Conservation (phyloP, 2,888 invertebrate genomes). For the Pammene aurita region DNA sequence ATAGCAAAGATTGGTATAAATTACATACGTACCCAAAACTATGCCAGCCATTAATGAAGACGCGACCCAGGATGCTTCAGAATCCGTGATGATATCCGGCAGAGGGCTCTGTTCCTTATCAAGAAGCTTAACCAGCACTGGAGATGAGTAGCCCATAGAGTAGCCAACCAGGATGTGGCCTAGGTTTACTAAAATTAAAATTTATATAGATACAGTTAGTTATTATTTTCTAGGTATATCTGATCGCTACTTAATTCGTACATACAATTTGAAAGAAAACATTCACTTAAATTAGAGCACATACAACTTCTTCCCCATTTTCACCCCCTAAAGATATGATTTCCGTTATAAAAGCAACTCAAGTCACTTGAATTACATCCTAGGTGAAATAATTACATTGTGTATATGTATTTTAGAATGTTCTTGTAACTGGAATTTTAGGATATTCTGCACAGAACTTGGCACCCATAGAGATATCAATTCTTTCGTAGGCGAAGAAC, state of each 20-base stretch:
- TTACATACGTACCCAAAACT: background rate
- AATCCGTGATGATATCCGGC: background rate
- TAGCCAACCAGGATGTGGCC: constrained; percentile 16
- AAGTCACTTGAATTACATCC: too few species aligned
- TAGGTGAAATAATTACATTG: too few species aligned
- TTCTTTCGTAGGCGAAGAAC: too few species aligned
- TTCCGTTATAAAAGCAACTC: too few species aligned
- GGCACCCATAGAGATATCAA: too few species aligned
- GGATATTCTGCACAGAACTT: too few species aligned
- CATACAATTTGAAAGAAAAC: background rate
- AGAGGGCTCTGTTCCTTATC: constrained; percentile 20
- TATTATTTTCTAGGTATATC: background rate
- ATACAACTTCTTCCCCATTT: too few species aligned
- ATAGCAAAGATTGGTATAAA: background rate
- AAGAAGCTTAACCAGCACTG: constrained; percentile 6
- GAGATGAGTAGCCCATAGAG: constrained; percentile 21
- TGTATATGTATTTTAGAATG: too few species aligned
- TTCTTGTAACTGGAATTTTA: too few species aligned
- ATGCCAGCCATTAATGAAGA: constrained; percentile 9
- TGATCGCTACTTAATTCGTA: background rate
- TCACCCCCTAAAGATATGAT: too few species aligned
- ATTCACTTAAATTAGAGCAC: too few species aligned
- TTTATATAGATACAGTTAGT: background rate
- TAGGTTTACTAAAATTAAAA: constrained; percentile 9
- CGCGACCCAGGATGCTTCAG: constrained; percentile 17